A percentile compares a stretch with the other conserved stretches of the same genome.
phyloP scores from a whole-genome alignment of 53 echinoderm and acorn worm genomes.

The Luidia sarsii region DNA sequence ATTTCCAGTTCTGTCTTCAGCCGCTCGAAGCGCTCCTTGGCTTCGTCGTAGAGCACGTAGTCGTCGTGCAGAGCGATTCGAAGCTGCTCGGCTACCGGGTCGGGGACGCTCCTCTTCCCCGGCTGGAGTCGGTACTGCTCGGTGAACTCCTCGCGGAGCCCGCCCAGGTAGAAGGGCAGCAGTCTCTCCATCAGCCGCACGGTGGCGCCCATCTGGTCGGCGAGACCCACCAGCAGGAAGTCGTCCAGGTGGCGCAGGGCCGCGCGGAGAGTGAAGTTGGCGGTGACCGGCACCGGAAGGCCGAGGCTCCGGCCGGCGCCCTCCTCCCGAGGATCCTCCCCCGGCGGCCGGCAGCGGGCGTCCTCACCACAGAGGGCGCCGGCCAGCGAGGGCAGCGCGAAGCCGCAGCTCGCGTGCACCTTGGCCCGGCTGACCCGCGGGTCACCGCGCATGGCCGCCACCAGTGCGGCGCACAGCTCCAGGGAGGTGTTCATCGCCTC shows the following conservation, averaged over 20 bases:
- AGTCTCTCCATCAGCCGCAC: constrained; percentile 1
- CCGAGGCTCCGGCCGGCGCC: no score
- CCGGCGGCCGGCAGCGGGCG: not conserved
- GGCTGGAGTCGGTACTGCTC: not conserved
- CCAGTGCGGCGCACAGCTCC: not conserved
- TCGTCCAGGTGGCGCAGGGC: not conserved
- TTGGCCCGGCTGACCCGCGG: not conserved
- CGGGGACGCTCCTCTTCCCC: not conserved
- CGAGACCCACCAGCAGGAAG: not conserved
- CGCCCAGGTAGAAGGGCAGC: not conserved
- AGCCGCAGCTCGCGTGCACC: not conserved
- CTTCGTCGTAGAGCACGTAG: not conserved
- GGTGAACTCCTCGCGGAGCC: not conserved
- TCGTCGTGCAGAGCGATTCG: not conserved
- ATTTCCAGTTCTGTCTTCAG: not conserved
- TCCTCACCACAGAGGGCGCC: not conserved
- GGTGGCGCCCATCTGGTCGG: not conserved
- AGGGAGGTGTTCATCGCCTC: not conserved
- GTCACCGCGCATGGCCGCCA: not conserved
- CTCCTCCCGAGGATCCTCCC: no score
- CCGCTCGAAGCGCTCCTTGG: not conserved
- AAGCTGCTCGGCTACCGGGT: not conserved
- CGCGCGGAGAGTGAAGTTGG: constrained; percentile 2
- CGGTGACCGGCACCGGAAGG: not conserved
- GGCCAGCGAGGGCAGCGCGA: not conserved